phyloP scores from a whole-genome alignment of 2,888 invertebrate species.

The Phanerotoma sp. region DNA sequence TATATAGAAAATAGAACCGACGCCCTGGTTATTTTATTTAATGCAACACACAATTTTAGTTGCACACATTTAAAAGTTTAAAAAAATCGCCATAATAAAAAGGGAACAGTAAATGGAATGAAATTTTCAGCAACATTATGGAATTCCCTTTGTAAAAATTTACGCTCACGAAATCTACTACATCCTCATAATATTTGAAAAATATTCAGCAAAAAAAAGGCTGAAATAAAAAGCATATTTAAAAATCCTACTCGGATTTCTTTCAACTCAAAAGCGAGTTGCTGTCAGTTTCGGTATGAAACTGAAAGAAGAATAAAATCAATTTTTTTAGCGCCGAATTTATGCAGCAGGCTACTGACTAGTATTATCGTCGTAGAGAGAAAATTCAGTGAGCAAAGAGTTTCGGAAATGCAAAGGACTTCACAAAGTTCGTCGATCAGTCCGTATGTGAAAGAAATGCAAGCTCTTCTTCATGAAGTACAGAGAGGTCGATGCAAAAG shows the following conservation, averaged over 20 bases:
- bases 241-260: background rate
- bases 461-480: background rate
- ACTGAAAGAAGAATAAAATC: conserved; percentile 12
- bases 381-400: conserved; percentile 10
- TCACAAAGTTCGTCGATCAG: conserved; percentile 17
- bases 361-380: conserved; percentile 24
- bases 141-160: background rate
- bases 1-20: too few relatives aligned
- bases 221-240: conserved; percentile 4
- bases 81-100: background rate
- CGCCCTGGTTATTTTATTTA: too few relatives aligned
- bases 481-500: background rate
- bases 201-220: conserved; percentile 11
- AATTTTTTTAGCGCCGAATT: background rate
- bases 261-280: background rate
- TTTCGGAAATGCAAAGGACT: conserved; percentile 1
- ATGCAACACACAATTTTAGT: background rate
- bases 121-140: background rate
- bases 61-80: too few relatives aligned
- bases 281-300: too few relatives aligned
- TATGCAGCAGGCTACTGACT: conserved; percentile 5
- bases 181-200: background rate
- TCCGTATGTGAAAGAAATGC: conserved; percentile 17
- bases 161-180: background rate
- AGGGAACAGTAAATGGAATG: background rate